phyloP scores from a whole-genome alignment of 1,140 invertebrate species.

The Pogonomyrmex barbatus region DNA sequence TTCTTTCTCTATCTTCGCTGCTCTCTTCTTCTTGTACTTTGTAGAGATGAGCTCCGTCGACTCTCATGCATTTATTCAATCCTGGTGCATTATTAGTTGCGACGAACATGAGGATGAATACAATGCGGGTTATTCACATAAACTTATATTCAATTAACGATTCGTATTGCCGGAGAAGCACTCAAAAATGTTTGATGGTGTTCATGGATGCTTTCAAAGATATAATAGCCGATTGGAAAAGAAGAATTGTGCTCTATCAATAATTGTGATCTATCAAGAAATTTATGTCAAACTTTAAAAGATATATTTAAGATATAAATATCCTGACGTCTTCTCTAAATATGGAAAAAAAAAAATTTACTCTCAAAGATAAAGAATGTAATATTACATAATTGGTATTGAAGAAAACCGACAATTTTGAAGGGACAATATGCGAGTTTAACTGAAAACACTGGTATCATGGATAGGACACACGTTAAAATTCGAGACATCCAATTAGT shows the following conservation, averaged over 20 bases:
- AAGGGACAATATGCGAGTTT: background rate
- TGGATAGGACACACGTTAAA: constrained; percentile 46
- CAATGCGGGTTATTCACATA: constrained; percentile 4
- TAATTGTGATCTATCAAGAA: background rate
- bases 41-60: constrained; percentile 37
- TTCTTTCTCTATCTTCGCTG: background rate
- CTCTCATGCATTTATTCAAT: constrained; percentile 63
- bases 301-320: background rate
- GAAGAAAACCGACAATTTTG: background rate
- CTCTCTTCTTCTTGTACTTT: constrained; percentile 8
- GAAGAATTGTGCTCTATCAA: too few relatives aligned
- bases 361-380: background rate
- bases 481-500: constrained; percentile 52
- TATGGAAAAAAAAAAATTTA: background rate
- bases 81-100: constrained; percentile 49
- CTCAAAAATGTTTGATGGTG: background rate
- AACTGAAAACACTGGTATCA: background rate
- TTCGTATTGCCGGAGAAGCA: background rate
- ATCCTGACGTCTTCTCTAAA: background rate
- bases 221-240: background rate
- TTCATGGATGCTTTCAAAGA: background rate
- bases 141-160: constrained; percentile 48
- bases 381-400: background rate
- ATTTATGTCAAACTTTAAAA: background rate
- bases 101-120: constrained; percentile 43